A percentile compares a stretch with the other conserved stretches of the same genome.
Evolutionary conservation across 30 jellyfish, hydroid and myxozoan species (phyloP).

Genomic region (Aurelia aurita): DNA sequence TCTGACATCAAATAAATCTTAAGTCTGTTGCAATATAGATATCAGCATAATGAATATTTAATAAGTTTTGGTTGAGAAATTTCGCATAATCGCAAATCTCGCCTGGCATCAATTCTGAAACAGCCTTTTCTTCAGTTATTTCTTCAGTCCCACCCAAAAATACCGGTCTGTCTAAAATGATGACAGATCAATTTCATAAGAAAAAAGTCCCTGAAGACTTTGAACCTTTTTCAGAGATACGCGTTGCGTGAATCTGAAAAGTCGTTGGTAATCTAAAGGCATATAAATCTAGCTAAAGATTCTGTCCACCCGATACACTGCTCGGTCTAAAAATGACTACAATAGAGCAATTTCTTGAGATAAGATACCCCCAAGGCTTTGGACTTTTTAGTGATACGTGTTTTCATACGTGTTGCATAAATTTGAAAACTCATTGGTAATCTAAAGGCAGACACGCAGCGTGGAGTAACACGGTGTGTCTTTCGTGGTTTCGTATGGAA

Average conservation of each 20-base stretch:
- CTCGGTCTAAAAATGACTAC: not conserved
- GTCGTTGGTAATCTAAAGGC: conserved; percentile 56
- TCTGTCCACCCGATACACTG: not conserved
- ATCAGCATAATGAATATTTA: too few relatives aligned
- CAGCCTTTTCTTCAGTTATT: too few relatives aligned
- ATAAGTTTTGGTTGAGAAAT: too few relatives aligned
- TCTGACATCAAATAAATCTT: too few relatives aligned
- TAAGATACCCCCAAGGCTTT: conserved; percentile 41
- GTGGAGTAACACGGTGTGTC: conserved; percentile 34
- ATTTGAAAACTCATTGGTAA: conserved; percentile 38
- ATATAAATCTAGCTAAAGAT: too few relatives aligned
- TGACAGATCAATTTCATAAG: not conserved
- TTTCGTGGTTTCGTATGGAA: conserved; percentile 48
- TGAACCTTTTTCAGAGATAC: conserved; percentile 25
- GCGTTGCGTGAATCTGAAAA: conserved; percentile 47
- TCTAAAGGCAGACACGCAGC: conserved; percentile 82
- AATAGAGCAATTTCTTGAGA: not conserved
- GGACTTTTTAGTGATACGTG: conserved; percentile 13
- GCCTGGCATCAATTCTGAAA: too few relatives aligned
- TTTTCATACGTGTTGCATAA: conserved; percentile 38
- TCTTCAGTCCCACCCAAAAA: not conserved
- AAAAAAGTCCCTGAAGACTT: conserved; percentile 41
- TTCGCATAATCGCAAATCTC: too few relatives aligned
- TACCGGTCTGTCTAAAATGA: not conserved
- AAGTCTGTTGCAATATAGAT: too few relatives aligned